Evolutionary conservation across 2,113 vertebrate genomes (phyloP).

Genomic region (Pseudorhombus dupliciocellatus): DNA sequence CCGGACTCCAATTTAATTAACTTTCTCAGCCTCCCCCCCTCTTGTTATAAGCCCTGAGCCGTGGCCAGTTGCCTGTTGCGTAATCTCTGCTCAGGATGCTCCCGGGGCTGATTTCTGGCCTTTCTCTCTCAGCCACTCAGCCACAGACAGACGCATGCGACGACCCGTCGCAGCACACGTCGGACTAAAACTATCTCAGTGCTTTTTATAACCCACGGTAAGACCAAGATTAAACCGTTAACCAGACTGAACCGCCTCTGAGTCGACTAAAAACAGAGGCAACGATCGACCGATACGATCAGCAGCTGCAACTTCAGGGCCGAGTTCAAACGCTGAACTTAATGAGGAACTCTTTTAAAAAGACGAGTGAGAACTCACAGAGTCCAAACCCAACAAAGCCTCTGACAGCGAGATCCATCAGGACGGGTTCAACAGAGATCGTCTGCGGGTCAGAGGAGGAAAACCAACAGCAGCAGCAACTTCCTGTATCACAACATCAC

Average conservation of each 20-base stretch:
- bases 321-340: no score
- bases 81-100: not conserved
- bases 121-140: not conserved
- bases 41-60: not conserved
- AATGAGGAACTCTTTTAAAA: no score
- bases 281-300: no score
- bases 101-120: not conserved
- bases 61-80: not conserved
- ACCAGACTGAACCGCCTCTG: not conserved
- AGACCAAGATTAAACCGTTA: constrained; percentile 35
- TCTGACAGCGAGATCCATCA: no score
- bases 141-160: not conserved
- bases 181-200: not conserved
- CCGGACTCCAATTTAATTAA: no score
- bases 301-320: no score
- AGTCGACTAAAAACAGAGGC: not conserved
- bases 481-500: no score
- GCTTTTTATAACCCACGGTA: constrained; percentile 39
- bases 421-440: no score
- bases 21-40: not conserved
- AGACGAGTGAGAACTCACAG: no score
- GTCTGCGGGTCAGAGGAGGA: no score
- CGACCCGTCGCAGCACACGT: not conserved
- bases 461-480: no score
- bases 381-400: no score